Evolutionary conservation across 2,797 vertebrate genomes (phyloP), one percentile per base, ranked within the genome.

Genomic region (Ibycter americanus): DNA sequence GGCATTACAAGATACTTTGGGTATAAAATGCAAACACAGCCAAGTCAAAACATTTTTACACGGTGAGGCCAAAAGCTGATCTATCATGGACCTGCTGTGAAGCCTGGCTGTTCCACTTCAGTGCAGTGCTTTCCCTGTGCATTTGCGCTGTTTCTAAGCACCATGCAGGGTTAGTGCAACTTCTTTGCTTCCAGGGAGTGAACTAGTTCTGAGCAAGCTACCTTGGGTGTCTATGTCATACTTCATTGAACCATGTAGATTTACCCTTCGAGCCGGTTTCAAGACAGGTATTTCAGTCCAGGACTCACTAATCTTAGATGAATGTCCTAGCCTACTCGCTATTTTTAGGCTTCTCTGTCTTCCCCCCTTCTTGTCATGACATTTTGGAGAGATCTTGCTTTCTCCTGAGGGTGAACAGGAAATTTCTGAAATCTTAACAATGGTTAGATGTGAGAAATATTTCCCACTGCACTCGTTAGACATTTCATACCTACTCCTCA

Each of bases 401-500:
- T 72, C 42, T 92, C 20, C 34, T 36, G 22, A 66, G 40, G 23
- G 27, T 38, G n/a, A 87, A 84, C 71, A 32, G 54, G 52, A 81
- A 90, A 90, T 78, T 73, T 67, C 68, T 74, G 46, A 90, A 70
- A 72, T 55, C 34, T 92, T 59, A 90, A 87, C 62, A 92, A 90
- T 71, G 42, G 32, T n/a, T 81, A 82, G 23, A 72, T 42, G 32
- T 51, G 55, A 81, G 51, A 96, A 93, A 81, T 31, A 62, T 68
- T 95, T 93, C 49, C 76, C 31, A 19, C 25, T 56, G 32, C 90
- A 83, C 54, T 68, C 1, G 5, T 90, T 63, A 84, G 91, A 84
- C 52, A 59, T 66, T 90, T 96, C 88, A 87, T 70, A 93, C 73
- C 86, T 90, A 81, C 62, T 95, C 46, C n/a, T 91, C 44, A 55